phyloP scores from a whole-genome alignment of 2,888 invertebrate genomes.

The Melieria picta region DNA sequence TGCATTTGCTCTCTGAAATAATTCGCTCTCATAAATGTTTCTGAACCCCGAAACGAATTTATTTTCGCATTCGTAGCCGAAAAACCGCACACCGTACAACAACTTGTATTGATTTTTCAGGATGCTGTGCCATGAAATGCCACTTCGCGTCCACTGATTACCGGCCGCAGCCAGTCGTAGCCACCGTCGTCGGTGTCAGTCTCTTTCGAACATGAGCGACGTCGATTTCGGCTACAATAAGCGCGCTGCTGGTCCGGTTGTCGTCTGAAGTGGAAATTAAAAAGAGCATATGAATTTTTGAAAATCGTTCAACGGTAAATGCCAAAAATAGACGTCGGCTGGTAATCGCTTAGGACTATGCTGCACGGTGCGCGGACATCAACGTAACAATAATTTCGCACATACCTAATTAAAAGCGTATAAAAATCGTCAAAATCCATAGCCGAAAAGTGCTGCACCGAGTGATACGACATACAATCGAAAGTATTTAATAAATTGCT shows the following conservation, averaged over 20 bases:
- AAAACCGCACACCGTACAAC: too few species aligned
- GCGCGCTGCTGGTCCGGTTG: slow-evolving; percentile 31
- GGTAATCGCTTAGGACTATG: slow-evolving; percentile 27
- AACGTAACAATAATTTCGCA: slow-evolving; percentile 12
- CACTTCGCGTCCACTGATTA: slow-evolving; percentile 11
- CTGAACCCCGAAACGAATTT: too few species aligned
- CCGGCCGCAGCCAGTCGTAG: slow-evolving; percentile 35
- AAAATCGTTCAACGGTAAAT: slow-evolving; percentile 38
- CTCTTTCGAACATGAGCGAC: slow-evolving; percentile 45
- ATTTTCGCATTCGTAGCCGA: too few species aligned
- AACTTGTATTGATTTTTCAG: background rate
- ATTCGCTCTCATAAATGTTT: too few species aligned
- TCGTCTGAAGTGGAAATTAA: slow-evolving; percentile 30
- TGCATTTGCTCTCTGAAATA: too few species aligned
- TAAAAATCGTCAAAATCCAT: background rate
- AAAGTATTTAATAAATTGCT: background rate
- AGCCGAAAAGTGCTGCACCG: too few species aligned
- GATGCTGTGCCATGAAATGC: slow-evolving; percentile 17
- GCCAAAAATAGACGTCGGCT: slow-evolving; percentile 42
- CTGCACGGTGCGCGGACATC: slow-evolving; percentile 15
- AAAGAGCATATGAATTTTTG: slow-evolving; percentile 32
- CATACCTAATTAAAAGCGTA: background rate
- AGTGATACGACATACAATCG: background rate
- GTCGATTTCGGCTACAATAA: slow-evolving; percentile 41
- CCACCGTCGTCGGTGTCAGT: slow-evolving; percentile 40